Percentiles rank a stretch among this genome's conserved stretches.
Evolutionary conservation across 2,797 vertebrate genomes (phyloP).

Genomic region (Meriones psammophilus): DNA sequence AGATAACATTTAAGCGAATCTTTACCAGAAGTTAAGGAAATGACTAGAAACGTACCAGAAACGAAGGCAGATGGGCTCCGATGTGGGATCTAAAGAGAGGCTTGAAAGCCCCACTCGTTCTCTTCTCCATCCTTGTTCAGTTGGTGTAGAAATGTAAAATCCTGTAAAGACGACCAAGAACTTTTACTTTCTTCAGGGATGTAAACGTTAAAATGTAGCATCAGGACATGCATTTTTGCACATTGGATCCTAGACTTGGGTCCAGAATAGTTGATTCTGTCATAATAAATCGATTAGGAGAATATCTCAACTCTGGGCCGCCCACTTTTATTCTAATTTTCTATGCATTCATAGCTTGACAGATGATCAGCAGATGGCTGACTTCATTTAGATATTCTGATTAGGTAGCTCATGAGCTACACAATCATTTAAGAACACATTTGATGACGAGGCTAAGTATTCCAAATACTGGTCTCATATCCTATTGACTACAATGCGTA

Average conservation of each 20-base stretch:
- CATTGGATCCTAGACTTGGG: background rate
- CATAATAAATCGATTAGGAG: slow-evolving; percentile 2
- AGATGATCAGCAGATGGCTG: background rate
- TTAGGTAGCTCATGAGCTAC: background rate
- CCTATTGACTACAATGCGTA: background rate
- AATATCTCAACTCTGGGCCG: background rate
- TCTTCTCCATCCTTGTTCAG: slow-evolving; percentile 79
- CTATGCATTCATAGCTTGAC: slow-evolving; percentile 20
- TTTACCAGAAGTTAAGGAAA: slow-evolving; percentile 92
- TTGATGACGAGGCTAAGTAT: background rate
- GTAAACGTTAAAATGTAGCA: background rate
- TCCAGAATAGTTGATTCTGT: background rate
- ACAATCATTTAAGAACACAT: slow-evolving; percentile 8
- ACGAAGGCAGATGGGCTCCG: slow-evolving; percentile 89
- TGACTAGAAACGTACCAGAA: slow-evolving; percentile 92
- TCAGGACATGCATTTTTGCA: background rate
- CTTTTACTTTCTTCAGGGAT: slow-evolving; percentile 8
- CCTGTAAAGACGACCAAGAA: slow-evolving; percentile 87
- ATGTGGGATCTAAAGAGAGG: slow-evolving; percentile 87
- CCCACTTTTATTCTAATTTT: background rate
- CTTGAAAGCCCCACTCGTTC: slow-evolving; percentile 90
- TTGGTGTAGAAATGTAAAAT: slow-evolving; percentile 93
- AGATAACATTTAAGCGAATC: background rate
- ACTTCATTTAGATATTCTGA: background rate
- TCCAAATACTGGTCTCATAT: slow-evolving; percentile 20